Base-by-base conservation (phyloP, 2,797 vertebrate species). In the Mormyrops boulengeri region DNA sequence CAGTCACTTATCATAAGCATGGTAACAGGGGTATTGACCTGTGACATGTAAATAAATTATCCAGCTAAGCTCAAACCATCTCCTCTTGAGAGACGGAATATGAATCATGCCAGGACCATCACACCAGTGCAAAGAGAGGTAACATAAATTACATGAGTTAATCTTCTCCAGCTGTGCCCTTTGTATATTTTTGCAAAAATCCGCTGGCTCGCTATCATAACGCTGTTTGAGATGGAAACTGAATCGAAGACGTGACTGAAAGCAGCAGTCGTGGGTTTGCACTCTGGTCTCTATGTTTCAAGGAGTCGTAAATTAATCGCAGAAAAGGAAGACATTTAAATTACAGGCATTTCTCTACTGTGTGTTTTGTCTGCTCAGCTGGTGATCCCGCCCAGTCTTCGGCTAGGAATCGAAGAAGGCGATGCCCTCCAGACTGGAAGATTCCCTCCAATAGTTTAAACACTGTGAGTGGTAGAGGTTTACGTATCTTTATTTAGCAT, bases 401-500 rank as follows among this genome's bases (percentile, higher is more conserved):
- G 41, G 14, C 26, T 82, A 82, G 41, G 41, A 82, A 87, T 4
- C 2, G n/a, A 53, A 0, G 41, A 66, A 88, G 87, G 12, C 14
- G 8, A 14, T 12, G 38, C 19, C 22, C 14, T 66, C 57, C 17
- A 86, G 30, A 66, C 30, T 50, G 80, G 19, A 66, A 60, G 12
- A 12, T 30, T 17, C n/a, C 12, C 17, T 86, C 26, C 47, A 38
- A 47, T 52, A 66, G 50, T 69, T 22, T 4, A 85, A 41, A 85
- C 52, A 49, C 50, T 34, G 34, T 53, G 9, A 69, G 17, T 69
- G 47, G 17, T 44, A 77, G 34, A 55, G 60, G 49, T 89, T 87
- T 73, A 57, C 49, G 44, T 50, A 30, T 22, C 8, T 89, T 89
- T 87, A 89, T 89, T 87, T 87, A 22, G 50, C 19, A 89, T 77